Evolutionary conservation across 2,797 vertebrate species (phyloP).

Genomic region (Nothura maculosa): DNA sequence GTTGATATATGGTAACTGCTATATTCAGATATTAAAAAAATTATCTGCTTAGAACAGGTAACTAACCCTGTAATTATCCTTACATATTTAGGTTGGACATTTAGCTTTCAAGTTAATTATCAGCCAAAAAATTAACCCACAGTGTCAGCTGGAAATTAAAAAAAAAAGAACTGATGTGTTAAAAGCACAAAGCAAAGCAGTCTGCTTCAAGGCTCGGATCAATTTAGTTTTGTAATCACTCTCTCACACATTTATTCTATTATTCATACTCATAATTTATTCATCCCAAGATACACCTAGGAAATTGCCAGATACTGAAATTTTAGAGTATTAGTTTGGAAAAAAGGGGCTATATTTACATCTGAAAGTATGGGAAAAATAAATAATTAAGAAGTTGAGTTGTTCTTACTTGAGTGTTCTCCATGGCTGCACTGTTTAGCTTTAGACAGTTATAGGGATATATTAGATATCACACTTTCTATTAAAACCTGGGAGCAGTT

Average conservation of each 20-base stretch:
- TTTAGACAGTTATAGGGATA: rapidly evolving
- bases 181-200: conserved; percentile 31
- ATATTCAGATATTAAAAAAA: conserved; percentile 13
- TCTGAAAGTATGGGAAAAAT: not conserved
- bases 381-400: not conserved
- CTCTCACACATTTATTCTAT: conserved; percentile 10
- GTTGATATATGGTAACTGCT: not conserved
- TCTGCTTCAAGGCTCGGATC: conserved; percentile 27
- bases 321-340: not conserved
- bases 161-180: not conserved
- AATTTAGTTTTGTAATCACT: conserved; percentile 62
- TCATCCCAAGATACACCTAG: not conserved
- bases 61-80: conserved; percentile 34
- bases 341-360: not conserved
- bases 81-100: conserved; percentile 35
- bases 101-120: conserved; percentile 56
- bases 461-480: not conserved
- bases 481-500: rapidly evolving
- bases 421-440: not conserved
- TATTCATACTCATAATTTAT: not conserved
- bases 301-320: not conserved
- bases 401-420: not conserved
- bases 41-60: conserved; percentile 30
- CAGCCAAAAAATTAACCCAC: conserved; percentile 39
- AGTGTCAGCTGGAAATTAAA: conserved; percentile 29